phyloP scores from a whole-genome alignment of 1,140 invertebrate species.

The Trichonephila inaurata region DNA sequence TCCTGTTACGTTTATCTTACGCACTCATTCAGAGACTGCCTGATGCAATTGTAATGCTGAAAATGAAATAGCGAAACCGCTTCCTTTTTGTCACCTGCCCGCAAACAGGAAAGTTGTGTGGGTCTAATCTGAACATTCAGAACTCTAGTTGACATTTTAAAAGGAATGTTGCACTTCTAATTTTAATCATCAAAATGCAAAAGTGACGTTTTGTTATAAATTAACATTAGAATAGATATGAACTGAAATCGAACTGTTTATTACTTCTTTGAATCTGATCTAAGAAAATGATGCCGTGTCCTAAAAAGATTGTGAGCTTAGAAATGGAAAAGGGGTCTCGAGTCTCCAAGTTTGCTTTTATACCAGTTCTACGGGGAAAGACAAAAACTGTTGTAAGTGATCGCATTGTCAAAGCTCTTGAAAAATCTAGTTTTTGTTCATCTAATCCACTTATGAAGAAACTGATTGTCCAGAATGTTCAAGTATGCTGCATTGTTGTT shows the following conservation, averaged over 20 bases:
- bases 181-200: neutral
- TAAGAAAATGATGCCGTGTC: neutral
- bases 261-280: neutral
- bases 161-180: neutral
- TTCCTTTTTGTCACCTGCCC: neutral
- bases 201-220: neutral
- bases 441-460: conserved; percentile 34
- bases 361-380: conserved; percentile 48
- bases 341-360: conserved; percentile 11
- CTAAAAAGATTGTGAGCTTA: neutral
- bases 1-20: neutral
- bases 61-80: neutral
- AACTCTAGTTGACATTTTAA: neutral
- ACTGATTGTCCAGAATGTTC: conserved; percentile 50
- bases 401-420: conserved; percentile 12
- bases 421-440: conserved; percentile 36
- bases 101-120: neutral
- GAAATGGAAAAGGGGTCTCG: conserved; percentile 11
- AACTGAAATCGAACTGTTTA: neutral
- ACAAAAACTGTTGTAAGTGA: neutral
- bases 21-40: neutral
- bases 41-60: neutral
- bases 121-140: neutral
- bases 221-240: neutral
- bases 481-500: conserved; percentile 55